Base-by-base conservation (phyloP, 2,113 vertebrate species). In the Haplotaxodon microlepis region DNA sequence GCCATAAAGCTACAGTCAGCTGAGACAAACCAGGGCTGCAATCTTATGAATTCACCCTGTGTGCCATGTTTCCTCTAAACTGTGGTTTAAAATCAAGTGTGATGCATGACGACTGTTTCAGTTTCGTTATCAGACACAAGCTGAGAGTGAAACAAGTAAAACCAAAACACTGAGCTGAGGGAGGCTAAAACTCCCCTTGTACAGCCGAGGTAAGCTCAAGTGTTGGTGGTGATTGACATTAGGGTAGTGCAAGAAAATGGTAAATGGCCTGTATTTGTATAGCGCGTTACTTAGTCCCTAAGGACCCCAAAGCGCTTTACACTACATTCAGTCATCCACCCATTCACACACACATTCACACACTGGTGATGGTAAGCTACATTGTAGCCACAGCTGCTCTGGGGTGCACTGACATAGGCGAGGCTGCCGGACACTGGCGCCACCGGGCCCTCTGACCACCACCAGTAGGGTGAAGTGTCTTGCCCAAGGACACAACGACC, bases 391-490 rank as follows among this genome's bases (percentile, higher is more conserved):
- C 24, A 59, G 56, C 56, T 16, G 8, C 56, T 24, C 54, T 57
- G 24, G 1, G 0, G 54, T 0, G 2, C 56, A 57, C 1, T 57
- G 1, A 5, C 14, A 59, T 2, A 59, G 57, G 14, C 8, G 14
- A 31, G 57, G 57, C 27, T 59, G 27, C 57, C 2, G 0, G 57
- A 10, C 27, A 10, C 27, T 31, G 57, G 57, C 2, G 2, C 29
- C 29, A 19, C 14, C 2, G 5, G 57, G 16, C 16, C 9, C 57
- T 61, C 57, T 34, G 29, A 19, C 57, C 29, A 61, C 14, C 57
- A 61, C 57, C 57, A 10, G 57, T 61, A 1, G 16, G 57, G 29
- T 19, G 57, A 61, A 61, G 29, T 61, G 29, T 61, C 57, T 61
- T 6, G 57, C 29, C 29, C 57, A 61, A 61, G 57, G 16, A 61